Evolutionary conservation across 2,888 invertebrate species (phyloP), one percentile per base, ranked within the genome.

Genomic region (Ormyrus nitidulus): DNA sequence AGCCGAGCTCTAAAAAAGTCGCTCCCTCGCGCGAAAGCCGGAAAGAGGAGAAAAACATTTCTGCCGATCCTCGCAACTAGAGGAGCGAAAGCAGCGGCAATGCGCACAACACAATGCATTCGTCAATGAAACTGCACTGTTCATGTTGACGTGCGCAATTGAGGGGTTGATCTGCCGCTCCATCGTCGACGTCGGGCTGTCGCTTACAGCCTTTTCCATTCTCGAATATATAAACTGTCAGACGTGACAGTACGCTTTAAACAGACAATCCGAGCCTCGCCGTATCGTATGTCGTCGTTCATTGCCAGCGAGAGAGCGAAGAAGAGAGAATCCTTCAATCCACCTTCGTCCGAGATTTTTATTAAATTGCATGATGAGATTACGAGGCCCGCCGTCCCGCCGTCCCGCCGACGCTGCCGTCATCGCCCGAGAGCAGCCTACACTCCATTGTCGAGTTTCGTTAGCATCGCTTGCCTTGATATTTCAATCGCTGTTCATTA

Each of bases 101-200:
- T 53, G 54, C 59, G 51, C 62, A 62, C 59, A 34, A 6, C 58
- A 72, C 66, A 77, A 81, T 81, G 74, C 81, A 71, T 64, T 78
- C 78, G 71, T 78, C 81, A 75, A 78, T 81, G 77, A 81, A 81
- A 81, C 81, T 78, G 77, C 75, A 75, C 75, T 68, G 75, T 66
- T 71, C 74, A 61, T 74, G 81, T 81, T 81, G 81, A 81, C 78
- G 68, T 81, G 77, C 71, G 75, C 81, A 81, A 81, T 81, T 81
- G 81, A 81, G 81, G 81, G 77, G 70, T 76, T 80, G 80, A 80
- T 80, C 76, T 68, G 56, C 44, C 72, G 56, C 34, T 13, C 61
- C 58, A 19, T 9, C 34, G 46, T 46, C 51, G 8, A 46, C 58
- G 19, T 56, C 59, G 59, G 62, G 62, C 80, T 80, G 81, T 81